A percentile compares a stretch with the other conserved stretches of the same genome.
phyloP scores from a whole-genome alignment of 2,113 vertebrate genomes.

The Heterotis niloticus region DNA sequence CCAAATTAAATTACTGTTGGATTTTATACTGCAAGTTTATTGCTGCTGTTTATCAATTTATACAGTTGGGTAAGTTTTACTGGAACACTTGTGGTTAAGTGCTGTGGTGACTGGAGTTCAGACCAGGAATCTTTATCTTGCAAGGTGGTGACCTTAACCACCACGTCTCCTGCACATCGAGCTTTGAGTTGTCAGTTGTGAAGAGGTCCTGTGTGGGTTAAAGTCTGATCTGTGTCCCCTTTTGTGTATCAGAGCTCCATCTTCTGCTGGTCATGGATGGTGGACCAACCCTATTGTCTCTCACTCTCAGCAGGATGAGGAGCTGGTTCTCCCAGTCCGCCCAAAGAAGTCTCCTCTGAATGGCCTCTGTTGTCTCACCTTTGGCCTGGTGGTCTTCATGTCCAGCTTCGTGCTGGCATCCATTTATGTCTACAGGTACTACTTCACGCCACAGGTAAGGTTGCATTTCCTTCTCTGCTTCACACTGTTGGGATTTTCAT shows the following conservation, averaged over 20 bases:
- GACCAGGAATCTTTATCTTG: too few relatives aligned
- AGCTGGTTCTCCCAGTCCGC: conserved; percentile 53
- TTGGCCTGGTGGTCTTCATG: conserved; percentile 76
- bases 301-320: conserved; percentile 56
- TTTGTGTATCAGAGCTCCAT: not conserved
- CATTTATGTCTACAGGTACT: conserved; percentile 81
- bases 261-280: too few relatives aligned
- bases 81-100: too few relatives aligned
- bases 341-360: conserved; percentile 66
- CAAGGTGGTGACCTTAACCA: too few relatives aligned
- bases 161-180: too few relatives aligned
- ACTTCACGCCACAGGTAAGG: conserved; percentile 80
- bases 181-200: too few relatives aligned
- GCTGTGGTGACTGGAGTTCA: too few relatives aligned
- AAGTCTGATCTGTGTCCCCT: not conserved
- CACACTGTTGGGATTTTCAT: not conserved
- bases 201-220: too few relatives aligned
- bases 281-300: not conserved
- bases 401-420: conserved; percentile 79
- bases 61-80: too few relatives aligned
- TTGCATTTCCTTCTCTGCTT: not conserved
- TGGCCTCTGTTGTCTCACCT: conserved; percentile 76
- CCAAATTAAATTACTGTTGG: too few relatives aligned
- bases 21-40: too few relatives aligned
- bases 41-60: too few relatives aligned